phyloP scores from a whole-genome alignment of 64 coral and sea anemone species.

The Montipora efflorescens region DNA sequence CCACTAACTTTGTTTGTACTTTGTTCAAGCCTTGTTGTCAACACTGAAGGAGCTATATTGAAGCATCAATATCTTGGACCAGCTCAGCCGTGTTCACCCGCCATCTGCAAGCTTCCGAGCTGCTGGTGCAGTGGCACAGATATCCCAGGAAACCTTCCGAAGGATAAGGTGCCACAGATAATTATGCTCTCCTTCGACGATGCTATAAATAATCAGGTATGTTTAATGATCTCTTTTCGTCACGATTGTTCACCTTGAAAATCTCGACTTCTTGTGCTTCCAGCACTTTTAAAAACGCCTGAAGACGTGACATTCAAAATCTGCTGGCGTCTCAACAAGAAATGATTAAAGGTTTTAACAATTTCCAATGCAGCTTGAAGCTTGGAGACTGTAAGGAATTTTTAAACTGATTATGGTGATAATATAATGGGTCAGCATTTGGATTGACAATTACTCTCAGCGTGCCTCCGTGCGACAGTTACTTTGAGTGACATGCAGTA shows the following conservation, averaged over 20 bases:
- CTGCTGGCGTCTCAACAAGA: too few relatives aligned
- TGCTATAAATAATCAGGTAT: conserved; percentile 66
- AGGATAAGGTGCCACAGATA: conserved; percentile 78
- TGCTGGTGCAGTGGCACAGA: conserved; percentile 78
- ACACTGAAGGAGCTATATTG: background rate
- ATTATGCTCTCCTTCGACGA: conserved; percentile 91
- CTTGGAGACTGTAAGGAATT: too few relatives aligned
- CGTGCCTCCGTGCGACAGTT: too few relatives aligned
- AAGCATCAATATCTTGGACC: conserved; percentile 5
- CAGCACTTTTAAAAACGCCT: too few relatives aligned
- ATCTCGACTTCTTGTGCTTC: too few relatives aligned
- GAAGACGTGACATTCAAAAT: too few relatives aligned
- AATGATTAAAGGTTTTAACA: too few relatives aligned
- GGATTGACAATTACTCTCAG: too few relatives aligned
- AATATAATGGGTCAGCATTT: too few relatives aligned
- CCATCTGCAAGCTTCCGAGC: conserved; percentile 86
- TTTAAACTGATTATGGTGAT: too few relatives aligned
- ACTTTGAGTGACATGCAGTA: too few relatives aligned
- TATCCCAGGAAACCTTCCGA: conserved; percentile 62
- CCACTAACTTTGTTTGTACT: background rate
- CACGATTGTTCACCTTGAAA: background rate
- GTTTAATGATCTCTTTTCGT: background rate
- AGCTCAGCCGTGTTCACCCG: conserved; percentile 61
- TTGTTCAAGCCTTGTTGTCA: background rate
- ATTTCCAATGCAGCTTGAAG: too few relatives aligned